Percentiles rank a stretch among this genome's conserved stretches.
Conservation (phyloP, 2,797 vertebrate species). For the Sebastes hubbsi region DNA sequence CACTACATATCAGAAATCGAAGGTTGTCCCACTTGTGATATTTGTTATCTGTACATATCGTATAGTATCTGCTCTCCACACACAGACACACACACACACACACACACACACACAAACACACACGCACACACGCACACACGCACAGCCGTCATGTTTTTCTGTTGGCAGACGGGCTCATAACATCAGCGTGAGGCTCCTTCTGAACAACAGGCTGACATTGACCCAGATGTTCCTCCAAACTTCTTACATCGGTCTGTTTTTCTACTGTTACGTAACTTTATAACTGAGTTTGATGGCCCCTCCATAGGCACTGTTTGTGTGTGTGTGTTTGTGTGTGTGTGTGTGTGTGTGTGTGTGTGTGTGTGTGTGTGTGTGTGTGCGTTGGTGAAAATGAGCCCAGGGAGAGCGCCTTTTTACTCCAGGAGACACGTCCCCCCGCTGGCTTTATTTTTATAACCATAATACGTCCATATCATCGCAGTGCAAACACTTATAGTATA, state of each 20-base stretch:
- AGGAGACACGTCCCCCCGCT: conserved; percentile 39
- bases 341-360: conserved; percentile 2
- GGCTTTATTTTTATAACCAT: conserved; percentile 72
- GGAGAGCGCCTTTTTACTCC: conserved; percentile 27
- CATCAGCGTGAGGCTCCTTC: conserved; percentile 27
- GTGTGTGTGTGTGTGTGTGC: neutral
- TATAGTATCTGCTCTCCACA: neutral
- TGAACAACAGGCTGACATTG: conserved; percentile 40
- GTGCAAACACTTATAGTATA: conserved; percentile 85
- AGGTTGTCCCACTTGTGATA: neutral
- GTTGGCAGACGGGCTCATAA: conserved; percentile 14
- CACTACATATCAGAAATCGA: neutral
- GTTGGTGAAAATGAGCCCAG: conserved; percentile 24
- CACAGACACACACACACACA: neutral
- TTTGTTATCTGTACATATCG: neutral
- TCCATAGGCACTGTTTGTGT: conserved; percentile 8
- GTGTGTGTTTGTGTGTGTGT: no score
- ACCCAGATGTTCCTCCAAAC: conserved; percentile 40
- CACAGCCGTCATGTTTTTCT: conserved; percentile 10
- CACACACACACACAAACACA: no score
- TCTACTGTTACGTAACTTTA: conserved; percentile 53
- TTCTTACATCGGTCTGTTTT: conserved; percentile 64
- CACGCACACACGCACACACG: neutral
- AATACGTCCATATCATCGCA: conserved; percentile 76
- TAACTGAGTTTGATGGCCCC: conserved; percentile 26